Conservation (phyloP, 2,113 vertebrate genomes). For the Ceratotherium simum region DNA sequence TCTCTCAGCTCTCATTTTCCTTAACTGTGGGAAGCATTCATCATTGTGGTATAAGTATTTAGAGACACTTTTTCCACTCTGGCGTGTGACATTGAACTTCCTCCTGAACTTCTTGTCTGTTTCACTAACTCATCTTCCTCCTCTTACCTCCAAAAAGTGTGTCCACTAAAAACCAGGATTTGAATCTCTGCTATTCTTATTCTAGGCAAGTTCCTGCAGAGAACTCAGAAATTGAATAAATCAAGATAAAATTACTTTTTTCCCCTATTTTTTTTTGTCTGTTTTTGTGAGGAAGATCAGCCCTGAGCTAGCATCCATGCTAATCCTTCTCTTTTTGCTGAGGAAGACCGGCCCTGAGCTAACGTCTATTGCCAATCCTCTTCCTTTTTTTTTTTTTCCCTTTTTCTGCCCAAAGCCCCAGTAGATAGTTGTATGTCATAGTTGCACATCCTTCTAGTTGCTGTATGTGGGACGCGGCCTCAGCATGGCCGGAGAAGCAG, state of each 20-base stretch:
- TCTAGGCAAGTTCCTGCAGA: neutral
- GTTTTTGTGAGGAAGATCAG: too few relatives aligned
- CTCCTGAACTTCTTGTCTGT: neutral
- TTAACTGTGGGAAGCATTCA: neutral
- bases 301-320: too few relatives aligned
- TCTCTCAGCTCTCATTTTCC: neutral
- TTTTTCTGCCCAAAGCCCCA: too few relatives aligned
- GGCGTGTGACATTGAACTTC: neutral
- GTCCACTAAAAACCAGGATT: neutral
- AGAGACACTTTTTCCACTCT: neutral
- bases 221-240: neutral
- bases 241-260: neutral
- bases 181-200: neutral
- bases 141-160: neutral
- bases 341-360: too few relatives aligned
- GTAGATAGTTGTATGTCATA: too few relatives aligned
- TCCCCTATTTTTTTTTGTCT: neutral
- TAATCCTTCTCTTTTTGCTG: too few relatives aligned
- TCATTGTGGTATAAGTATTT: neutral
- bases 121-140: neutral
- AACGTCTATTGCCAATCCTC: too few relatives aligned
- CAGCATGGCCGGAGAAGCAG: too few relatives aligned
- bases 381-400: too few relatives aligned
- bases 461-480: too few relatives aligned
- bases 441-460: too few relatives aligned